Conservation (phyloP, 2,797 vertebrate species). For the Sebastes kiyomatsui region DNA sequence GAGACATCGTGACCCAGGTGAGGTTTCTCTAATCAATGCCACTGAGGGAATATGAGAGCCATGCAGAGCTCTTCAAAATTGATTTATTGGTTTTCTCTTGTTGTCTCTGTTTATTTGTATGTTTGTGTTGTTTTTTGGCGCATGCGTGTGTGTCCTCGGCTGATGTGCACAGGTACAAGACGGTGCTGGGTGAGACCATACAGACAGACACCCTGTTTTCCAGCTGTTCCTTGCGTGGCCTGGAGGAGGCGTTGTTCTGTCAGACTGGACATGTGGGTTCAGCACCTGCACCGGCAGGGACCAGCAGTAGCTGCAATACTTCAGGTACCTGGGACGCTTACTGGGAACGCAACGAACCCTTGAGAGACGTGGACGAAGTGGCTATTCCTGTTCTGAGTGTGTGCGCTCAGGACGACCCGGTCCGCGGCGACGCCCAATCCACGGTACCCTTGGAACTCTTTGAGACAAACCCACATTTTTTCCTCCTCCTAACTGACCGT, state of each 20-base stretch:
- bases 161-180: slow-evolving; percentile 78
- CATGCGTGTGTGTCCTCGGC: not conserved
- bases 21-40: slow-evolving; percentile 60
- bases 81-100: slow-evolving; percentile 52
- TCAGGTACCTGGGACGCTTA: slow-evolving; percentile 81
- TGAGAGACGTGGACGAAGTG: slow-evolving; percentile 87
- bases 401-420: slow-evolving; percentile 84
- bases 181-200: slow-evolving; percentile 79
- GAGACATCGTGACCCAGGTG: slow-evolving; percentile 55
- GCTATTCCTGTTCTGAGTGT: slow-evolving; percentile 86
- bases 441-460: slow-evolving; percentile 87
- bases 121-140: not conserved
- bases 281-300: slow-evolving; percentile 8
- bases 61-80: slow-evolving; percentile 44
- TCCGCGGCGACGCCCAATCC: slow-evolving; percentile 78
- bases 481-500: slow-evolving; percentile 81
- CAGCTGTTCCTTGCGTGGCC: slow-evolving; percentile 77
- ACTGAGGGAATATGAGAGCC: slow-evolving; percentile 19
- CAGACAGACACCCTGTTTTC: slow-evolving; percentile 82
- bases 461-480: slow-evolving; percentile 88
- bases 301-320: not conserved
- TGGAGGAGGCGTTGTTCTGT: slow-evolving; percentile 86
- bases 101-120: slow-evolving; percentile 14
- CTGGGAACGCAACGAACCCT: slow-evolving; percentile 87
- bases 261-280: slow-evolving; percentile 52